A percentile compares a stretch with the other conserved stretches of the same genome.
Evolutionary conservation across 2,113 vertebrate species (phyloP).

Genomic region (Peromyscus leucopus): DNA sequence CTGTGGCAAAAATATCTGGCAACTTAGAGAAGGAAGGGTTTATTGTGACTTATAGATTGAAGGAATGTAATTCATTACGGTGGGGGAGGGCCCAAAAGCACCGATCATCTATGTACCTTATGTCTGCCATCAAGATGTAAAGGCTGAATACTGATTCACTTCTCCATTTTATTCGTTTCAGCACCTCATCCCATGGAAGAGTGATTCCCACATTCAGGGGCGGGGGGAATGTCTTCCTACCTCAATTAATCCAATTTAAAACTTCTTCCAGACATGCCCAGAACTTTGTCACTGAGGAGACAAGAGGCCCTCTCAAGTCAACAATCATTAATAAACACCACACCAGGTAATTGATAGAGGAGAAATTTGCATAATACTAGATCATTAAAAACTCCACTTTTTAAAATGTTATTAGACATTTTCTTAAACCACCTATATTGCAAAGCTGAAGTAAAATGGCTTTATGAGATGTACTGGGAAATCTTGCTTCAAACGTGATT

Average conservation of each 20-base stretch:
- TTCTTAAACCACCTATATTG: not conserved
- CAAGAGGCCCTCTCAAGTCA: too few relatives aligned
- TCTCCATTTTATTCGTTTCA: not conserved
- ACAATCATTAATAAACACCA: not conserved
- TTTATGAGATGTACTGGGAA: not conserved
- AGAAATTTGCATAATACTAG: not conserved
- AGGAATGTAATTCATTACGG: not conserved
- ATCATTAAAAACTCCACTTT: not conserved
- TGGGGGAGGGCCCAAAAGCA: not conserved
- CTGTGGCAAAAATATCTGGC: too few relatives aligned
- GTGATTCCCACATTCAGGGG: too few relatives aligned
- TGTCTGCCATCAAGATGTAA: too few relatives aligned
- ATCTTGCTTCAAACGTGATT: not conserved
- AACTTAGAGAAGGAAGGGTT: not conserved
- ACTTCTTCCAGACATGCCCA: not conserved
- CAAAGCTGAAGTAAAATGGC: not conserved
- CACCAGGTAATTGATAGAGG: not conserved
- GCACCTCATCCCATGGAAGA: not conserved
- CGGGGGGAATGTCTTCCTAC: not conserved
- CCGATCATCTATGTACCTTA: too few relatives aligned
- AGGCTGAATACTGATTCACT: too few relatives aligned
- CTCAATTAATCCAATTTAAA: too few relatives aligned
- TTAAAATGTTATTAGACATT: constrained; percentile 8
- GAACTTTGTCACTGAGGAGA: not conserved
- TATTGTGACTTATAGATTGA: not conserved